Conservation (phyloP, 2,797 vertebrate species). For the Diplodus puntazzo region DNA sequence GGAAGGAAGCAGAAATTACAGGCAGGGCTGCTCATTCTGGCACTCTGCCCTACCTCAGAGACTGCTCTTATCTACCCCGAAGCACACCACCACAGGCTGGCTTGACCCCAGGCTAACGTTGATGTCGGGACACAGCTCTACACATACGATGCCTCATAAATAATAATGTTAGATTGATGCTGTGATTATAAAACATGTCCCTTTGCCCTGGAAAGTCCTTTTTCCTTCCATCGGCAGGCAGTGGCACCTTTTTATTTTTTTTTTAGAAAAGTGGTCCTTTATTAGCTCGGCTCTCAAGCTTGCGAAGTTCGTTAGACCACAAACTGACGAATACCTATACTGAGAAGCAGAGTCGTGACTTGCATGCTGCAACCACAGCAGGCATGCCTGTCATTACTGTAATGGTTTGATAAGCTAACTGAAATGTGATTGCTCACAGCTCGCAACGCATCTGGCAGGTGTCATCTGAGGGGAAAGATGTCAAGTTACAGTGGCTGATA, state of each 20-base stretch:
- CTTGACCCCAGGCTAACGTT: conserved; percentile 3
- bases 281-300: conserved; percentile 59
- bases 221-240: background rate
- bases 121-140: conserved; percentile 6
- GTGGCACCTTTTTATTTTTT: background rate
- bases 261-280: conserved; percentile 39
- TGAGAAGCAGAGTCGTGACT: conserved; percentile 75
- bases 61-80: conserved; percentile 69
- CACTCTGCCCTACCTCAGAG: conserved; percentile 65
- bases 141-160: background rate
- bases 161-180: background rate
- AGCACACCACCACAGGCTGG: conserved; percentile 44
- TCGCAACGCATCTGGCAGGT: conserved; percentile 71
- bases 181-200: background rate
- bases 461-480: conserved; percentile 47
- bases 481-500: conserved; percentile 47
- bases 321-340: conserved; percentile 79
- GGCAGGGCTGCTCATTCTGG: conserved; percentile 69
- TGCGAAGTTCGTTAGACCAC: conserved; percentile 80
- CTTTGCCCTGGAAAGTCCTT: background rate
- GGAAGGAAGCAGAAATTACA: conserved; percentile 80
- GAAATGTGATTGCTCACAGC: conserved; percentile 65
- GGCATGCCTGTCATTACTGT: conserved; percentile 70
- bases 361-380: conserved; percentile 79
- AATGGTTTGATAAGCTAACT: conserved; percentile 83